Evolutionary conservation across 1,140 invertebrate genomes (phyloP).

Genomic region (Papilio xuthus): DNA sequence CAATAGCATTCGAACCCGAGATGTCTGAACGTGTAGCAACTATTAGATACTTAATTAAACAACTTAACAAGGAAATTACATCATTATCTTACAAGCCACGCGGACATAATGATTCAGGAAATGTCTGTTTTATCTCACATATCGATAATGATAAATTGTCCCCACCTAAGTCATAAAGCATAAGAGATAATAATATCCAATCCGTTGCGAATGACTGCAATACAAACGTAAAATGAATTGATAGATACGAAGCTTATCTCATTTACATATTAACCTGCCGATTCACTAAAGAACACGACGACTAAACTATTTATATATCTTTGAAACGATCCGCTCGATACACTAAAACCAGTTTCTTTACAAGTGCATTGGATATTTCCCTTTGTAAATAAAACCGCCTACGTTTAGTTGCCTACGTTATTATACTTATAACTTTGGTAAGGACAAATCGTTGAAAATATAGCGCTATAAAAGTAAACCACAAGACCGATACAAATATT

Average conservation of each 20-base stretch:
- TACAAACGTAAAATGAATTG: conserved; percentile 33
- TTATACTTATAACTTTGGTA: conserved; percentile 60
- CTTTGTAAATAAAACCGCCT: conserved; percentile 69
- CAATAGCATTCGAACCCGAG: background rate
- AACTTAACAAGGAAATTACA: conserved; percentile 33
- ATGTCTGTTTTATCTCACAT: conserved; percentile 35
- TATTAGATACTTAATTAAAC: conserved; percentile 26
- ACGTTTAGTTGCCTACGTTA: conserved; percentile 62
- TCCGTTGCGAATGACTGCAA: conserved; percentile 28
- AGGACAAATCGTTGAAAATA: conserved; percentile 72
- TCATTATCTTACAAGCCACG: conserved; percentile 25
- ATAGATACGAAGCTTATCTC: conserved; percentile 27
- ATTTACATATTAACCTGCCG: conserved; percentile 38
- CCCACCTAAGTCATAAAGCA: conserved; percentile 25
- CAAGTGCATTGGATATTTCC: conserved; percentile 43
- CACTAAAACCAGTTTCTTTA: conserved; percentile 42
- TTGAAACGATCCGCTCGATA: conserved; percentile 38
- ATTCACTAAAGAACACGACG: conserved; percentile 29
- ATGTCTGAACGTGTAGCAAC: conserved; percentile 3
- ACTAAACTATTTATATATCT: conserved; percentile 31
- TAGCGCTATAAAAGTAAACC: conserved; percentile 54
- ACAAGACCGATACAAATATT: conserved; percentile 23
- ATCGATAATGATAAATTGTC: conserved; percentile 27
- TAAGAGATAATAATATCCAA: conserved; percentile 38
- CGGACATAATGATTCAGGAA: conserved; percentile 28